Conservation (phyloP, 2,888 invertebrate species). For the Gasteruption jaculator region DNA sequence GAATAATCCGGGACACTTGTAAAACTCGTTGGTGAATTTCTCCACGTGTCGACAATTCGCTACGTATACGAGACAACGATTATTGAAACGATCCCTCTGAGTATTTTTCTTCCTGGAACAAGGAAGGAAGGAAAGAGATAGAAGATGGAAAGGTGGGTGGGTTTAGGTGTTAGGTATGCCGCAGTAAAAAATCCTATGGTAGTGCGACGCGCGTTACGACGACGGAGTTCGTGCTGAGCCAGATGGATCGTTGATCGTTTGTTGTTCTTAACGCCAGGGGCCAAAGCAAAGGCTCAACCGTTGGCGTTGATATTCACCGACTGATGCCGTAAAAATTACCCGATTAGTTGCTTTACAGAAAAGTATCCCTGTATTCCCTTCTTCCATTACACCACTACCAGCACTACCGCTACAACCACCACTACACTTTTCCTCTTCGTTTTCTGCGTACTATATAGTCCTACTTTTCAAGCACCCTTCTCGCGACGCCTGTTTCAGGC, state of each 20-base stretch:
- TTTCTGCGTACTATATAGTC: conserved; percentile 2
- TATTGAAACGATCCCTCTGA: too few species aligned
- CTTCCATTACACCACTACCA: too few species aligned
- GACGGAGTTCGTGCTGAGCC: conserved; percentile 44
- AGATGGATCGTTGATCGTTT: conserved; percentile 51
- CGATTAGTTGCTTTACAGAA: conserved; percentile 50
- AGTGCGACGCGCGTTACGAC: too few species aligned
- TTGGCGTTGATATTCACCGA: conserved; percentile 50
- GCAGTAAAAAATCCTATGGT: too few species aligned
- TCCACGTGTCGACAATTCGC: too few species aligned
- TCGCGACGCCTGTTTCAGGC: background rate
- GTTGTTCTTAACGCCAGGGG: conserved; percentile 48
- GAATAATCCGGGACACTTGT: too few species aligned
- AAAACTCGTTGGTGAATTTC: too few species aligned
- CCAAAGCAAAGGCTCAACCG: conserved; percentile 37
- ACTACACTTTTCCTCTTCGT: conserved; percentile 6
- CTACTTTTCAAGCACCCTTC: conserved; percentile 3
- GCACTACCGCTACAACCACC: conserved; percentile 15
- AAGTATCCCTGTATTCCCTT: conserved; percentile 12
- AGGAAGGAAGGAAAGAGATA: too few species aligned
- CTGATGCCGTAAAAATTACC: conserved; percentile 51
- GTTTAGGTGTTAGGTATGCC: too few species aligned
- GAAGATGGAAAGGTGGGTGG: too few species aligned
- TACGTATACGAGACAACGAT: too few species aligned
- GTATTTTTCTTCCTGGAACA: too few species aligned